Evolutionary conservation across 92 coral and sea anemone genomes (phyloP), one percentile per base, ranked within the genome.

Genomic region (Porites cylindrica): DNA sequence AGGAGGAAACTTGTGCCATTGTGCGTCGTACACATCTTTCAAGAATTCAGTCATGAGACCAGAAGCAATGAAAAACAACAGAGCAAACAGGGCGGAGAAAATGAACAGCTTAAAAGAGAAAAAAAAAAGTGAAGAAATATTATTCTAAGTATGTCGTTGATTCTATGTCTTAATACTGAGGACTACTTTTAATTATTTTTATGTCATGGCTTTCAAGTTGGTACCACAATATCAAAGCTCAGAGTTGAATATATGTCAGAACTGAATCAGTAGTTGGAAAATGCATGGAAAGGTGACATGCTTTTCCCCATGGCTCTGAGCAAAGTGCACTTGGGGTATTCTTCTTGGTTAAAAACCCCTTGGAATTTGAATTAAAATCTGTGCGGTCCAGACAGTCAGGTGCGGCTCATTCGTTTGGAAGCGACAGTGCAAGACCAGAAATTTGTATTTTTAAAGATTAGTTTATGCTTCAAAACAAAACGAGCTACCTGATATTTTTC

Each of bases 361-460:
- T 88, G 19, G 83, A 88, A 77, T 65, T 88, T 72, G 77, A 88
- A 78, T 81, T 81, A 24, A 88, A 76, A 67, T 63, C 56, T 3
- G 70, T 66, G 59, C 74, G 24, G 17, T 23, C 51, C 52, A 11
- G 88, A 38, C 47, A 38, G 47, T 38, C 5, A 38, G 47, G 47
- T 4, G 5, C 47, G 5, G 47, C 47, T 38, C 47, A 38, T 38
- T 38, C 47, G 47, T 38, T 38, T 38, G 47, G 47, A 38, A 4
- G 47, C 47, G 6, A 88, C 60, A 70, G 54, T 51, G 66, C 29
- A n/a, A 82, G 66, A 21, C 79, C 70, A 68, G 70, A 82, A 58
- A 17, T 23, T 17, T 23, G 17, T 8, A 70, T 82, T 54, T 73
- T 19, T 72, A 38, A 38, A 38, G 3, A 38, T 38, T 38, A 38